Evolutionary conservation across 1,140 invertebrate species (phyloP).

Genomic region (silkworm (Bombyx mori)): DNA sequence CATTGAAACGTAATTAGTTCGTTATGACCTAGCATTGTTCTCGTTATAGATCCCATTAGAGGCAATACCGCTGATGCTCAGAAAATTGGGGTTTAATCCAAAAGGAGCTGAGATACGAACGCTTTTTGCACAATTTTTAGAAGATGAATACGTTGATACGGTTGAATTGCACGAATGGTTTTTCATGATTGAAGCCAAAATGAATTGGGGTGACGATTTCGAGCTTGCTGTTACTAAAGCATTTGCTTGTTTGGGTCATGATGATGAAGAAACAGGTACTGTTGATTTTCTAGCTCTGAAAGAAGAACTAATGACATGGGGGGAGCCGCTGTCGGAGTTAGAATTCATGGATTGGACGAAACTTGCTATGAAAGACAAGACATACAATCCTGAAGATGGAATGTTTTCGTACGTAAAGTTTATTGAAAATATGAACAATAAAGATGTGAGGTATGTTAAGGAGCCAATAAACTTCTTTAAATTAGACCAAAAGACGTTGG

Average conservation of each 20-base stretch:
- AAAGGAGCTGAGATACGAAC: slow-evolving; percentile 43
- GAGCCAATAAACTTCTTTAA: slow-evolving; percentile 64
- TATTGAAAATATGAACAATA: slow-evolving; percentile 59
- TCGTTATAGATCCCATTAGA: slow-evolving; percentile 36
- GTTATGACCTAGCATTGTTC: too few relatives aligned
- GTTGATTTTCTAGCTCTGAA: slow-evolving; percentile 37
- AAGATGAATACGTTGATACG: slow-evolving; percentile 55
- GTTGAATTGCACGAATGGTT: slow-evolving; percentile 53
- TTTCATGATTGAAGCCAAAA: slow-evolving; percentile 61
- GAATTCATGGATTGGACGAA: slow-evolving; percentile 52
- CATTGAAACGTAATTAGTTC: too few relatives aligned
- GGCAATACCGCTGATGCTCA: slow-evolving; percentile 47
- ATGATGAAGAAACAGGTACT: slow-evolving; percentile 44
- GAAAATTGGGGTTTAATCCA: slow-evolving; percentile 57
- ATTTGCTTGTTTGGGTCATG: slow-evolving; percentile 44
- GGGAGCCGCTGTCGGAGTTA: slow-evolving; percentile 47
- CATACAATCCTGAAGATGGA: slow-evolving; percentile 38
- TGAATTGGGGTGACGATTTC: slow-evolving; percentile 52
- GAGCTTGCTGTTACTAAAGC: slow-evolving; percentile 48
- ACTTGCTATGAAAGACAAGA: slow-evolving; percentile 50
- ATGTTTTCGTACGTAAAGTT: slow-evolving; percentile 48
- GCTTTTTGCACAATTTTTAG: slow-evolving; percentile 44
- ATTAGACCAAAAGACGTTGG: slow-evolving; percentile 58
- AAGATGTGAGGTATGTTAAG: slow-evolving; percentile 40
- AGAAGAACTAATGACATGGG: slow-evolving; percentile 48